Evolutionary conservation across 2,797 vertebrate genomes (phyloP).

Genomic region (Ctenochaetus hawaiiensis): DNA sequence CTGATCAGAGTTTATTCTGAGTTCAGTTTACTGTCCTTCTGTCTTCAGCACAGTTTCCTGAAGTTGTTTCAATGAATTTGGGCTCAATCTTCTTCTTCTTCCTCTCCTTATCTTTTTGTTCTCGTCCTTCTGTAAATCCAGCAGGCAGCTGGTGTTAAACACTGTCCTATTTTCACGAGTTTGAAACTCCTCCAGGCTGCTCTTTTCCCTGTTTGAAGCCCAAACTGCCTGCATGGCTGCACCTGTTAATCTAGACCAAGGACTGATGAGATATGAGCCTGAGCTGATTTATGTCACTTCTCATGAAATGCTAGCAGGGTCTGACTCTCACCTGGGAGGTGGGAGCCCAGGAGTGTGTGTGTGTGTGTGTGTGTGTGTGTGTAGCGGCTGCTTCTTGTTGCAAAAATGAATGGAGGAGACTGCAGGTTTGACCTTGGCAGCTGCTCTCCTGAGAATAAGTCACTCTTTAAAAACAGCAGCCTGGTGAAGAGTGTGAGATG

Average conservation of each 20-base stretch:
- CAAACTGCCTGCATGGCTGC: conserved; percentile 43
- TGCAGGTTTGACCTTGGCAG: conserved; percentile 65
- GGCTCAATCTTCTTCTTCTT: background rate
- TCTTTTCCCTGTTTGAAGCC: background rate
- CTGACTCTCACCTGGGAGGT: conserved; percentile 53
- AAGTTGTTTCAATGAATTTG: background rate
- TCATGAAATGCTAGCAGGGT: conserved; percentile 52
- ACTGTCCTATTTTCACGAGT: conserved; percentile 1
- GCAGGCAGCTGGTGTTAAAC: background rate
- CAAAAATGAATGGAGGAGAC: conserved; percentile 34
- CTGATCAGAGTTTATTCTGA: too few relatives aligned
- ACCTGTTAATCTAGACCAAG: conserved; percentile 58
- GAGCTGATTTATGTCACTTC: conserved; percentile 66
- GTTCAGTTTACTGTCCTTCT: too few relatives aligned
- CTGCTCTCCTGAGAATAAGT: conserved; percentile 37
- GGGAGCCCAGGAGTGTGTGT: background rate
- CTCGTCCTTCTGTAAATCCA: background rate
- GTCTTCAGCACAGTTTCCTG: too few relatives aligned
- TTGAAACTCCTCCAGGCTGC: background rate
- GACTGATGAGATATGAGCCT: conserved; percentile 59
- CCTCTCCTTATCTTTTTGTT: too few relatives aligned
- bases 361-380: conserved; percentile 14
- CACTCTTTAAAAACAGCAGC: conserved; percentile 1
- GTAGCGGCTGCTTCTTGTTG: background rate
- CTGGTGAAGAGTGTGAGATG: conserved; percentile 10